Conservation (phyloP, 2,888 invertebrate species). For the Cephus pulcher region DNA sequence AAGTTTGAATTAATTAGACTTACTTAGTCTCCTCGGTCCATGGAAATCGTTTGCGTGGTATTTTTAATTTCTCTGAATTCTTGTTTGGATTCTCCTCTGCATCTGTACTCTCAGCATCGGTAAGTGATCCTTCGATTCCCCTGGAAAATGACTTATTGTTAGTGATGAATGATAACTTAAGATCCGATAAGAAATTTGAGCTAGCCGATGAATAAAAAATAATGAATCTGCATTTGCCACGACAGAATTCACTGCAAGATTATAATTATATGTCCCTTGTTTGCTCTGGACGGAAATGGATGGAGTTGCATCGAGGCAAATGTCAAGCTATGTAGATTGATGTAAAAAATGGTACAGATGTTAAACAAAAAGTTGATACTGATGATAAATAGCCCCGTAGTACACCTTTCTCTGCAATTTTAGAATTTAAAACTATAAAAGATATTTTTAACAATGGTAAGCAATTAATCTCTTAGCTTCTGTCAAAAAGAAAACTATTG, state of each 20-base stretch:
- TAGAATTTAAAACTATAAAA: constrained; percentile 17
- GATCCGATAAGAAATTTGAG: not conserved
- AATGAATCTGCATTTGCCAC: constrained; percentile 32
- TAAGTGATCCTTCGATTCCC: constrained; percentile 56
- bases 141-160: constrained; percentile 40
- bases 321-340: constrained; percentile 25
- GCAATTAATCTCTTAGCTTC: not conserved
- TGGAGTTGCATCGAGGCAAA: constrained; percentile 25
- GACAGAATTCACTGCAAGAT: constrained; percentile 31
- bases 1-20: constrained; percentile 30
- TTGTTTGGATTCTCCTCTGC: constrained; percentile 62
- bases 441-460: not conserved
- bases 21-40: constrained; percentile 78
- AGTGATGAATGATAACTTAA: not conserved
- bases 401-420: constrained; percentile 35
- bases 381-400: constrained; percentile 54
- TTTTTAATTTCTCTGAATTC: constrained; percentile 68
- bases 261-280: not conserved
- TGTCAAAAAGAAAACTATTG: not conserved
- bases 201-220: not conserved
- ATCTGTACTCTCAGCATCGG: constrained; percentile 50
- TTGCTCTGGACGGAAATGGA: constrained; percentile 21
- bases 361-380: constrained; percentile 44
- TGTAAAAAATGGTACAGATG: constrained; percentile 34
- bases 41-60: constrained; percentile 79